phyloP scores from a whole-genome alignment of 2,888 invertebrate species.

The Agapetus fuscipes region DNA sequence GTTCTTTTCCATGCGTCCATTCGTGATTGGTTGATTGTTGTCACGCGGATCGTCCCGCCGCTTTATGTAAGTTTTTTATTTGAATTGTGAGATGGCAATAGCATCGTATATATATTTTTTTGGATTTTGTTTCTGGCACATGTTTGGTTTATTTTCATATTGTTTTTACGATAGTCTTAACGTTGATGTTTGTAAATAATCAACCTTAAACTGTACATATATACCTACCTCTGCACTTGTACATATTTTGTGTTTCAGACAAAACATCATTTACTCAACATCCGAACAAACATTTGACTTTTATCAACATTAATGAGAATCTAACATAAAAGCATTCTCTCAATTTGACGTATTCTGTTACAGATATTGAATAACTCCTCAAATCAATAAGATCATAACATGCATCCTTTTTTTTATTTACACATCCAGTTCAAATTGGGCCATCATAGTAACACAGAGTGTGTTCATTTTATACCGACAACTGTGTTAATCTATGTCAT shows the following conservation, averaged over 20 bases:
- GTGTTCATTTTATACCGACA: too few relatives aligned
- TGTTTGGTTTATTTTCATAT: constrained; percentile 1
- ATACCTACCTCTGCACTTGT: not conserved
- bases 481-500: too few relatives aligned
- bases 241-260: not conserved
- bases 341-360: too few relatives aligned
- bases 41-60: constrained; percentile 16
- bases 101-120: not conserved
- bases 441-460: too few relatives aligned
- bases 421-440: too few relatives aligned
- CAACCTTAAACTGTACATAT: constrained; percentile 1
- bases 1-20: constrained; percentile 20
- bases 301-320: too few relatives aligned
- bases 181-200: constrained; percentile 14
- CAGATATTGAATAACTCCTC: too few relatives aligned
- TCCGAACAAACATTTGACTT: too few relatives aligned
- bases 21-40: constrained; percentile 20
- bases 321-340: too few relatives aligned
- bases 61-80: constrained; percentile 21
- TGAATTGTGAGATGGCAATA: constrained; percentile 12
- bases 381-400: too few relatives aligned
- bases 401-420: too few relatives aligned
- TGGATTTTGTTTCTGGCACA: constrained; percentile 6
- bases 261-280: too few relatives aligned
- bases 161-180: not conserved